Evolutionary conservation across 2,797 vertebrate genomes (phyloP).

Genomic region (Clamator glandarius): DNA sequence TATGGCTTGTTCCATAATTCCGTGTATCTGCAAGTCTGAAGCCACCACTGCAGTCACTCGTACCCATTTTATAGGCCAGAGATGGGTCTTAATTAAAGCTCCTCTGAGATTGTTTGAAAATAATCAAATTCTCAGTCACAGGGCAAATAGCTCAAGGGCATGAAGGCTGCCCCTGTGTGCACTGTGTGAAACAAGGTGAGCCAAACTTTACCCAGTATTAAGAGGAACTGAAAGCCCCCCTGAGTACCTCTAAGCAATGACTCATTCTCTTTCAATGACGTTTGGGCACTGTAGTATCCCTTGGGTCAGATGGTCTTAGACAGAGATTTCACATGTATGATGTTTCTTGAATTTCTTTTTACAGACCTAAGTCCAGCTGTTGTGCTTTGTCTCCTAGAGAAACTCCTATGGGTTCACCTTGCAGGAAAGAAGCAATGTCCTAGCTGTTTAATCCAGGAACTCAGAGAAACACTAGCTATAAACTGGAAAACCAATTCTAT

Average conservation of each 20-base stretch:
- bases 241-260: not conserved
- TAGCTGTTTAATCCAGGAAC: not conserved
- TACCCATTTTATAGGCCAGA: not conserved
- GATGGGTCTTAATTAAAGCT: constrained; percentile 13
- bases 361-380: not conserved
- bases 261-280: not conserved
- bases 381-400: not conserved
- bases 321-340: not conserved
- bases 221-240: not conserved
- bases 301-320: not conserved
- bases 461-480: not conserved
- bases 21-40: not conserved
- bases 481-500: not conserved
- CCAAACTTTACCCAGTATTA: not conserved
- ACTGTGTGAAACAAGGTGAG: not conserved
- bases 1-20: not conserved
- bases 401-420: not conserved
- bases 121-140: not conserved
- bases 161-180: not conserved
- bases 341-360: not conserved
- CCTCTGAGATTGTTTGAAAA: not conserved
- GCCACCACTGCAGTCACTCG: not conserved
- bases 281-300: not conserved
- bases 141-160: not conserved
- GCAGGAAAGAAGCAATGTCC: not conserved